Evolutionary conservation across 2,113 vertebrate species (phyloP), one percentile per base, ranked within the genome.

Genomic region (Petroica traversi): DNA sequence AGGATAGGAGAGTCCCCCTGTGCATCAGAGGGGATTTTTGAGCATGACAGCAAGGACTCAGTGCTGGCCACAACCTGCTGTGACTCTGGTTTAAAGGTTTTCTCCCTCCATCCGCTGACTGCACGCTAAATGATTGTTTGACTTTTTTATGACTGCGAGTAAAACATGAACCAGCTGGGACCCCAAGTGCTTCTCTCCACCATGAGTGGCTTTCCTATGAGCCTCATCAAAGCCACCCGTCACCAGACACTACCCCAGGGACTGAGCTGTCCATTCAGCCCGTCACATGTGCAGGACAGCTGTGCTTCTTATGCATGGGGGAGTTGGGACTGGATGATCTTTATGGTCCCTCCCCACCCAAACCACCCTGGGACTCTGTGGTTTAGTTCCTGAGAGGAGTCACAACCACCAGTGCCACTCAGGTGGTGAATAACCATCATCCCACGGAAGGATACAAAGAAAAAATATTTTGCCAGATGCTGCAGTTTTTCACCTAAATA

Each of bases 111-210:
- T 78, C n/a, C 0, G 0, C 64, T 46, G 51, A 41, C 20, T 48
- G 51, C 36, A 33, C 12, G 40, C 58, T 92, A 59, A 92, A 66
- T 1, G 41, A 36, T 23, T 3, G 1, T 64, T 86, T 49, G 29
- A 19, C 49, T 52, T 79, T 82, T 88, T 88, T 61, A 93, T 1
- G 7, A 18, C 45, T 68, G 29, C 82, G 57, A 3, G 1, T 92
- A 83, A 88, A 90, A 93, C 4, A 1, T 36, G 86, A 92, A 51
- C n/a, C 80, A 90, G 34, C 86, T 95, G 86, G 58, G 62, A 48
- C 84, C 36, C 11, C 1, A 79, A 72, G 63, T 31, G 62, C 55
- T 91, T 69, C 63, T 58, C 46, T 58, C 51, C 16, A 67, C 38
- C 68, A 43, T 2, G 3, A 84, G 51, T 31, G 55, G 41, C 41